Evolutionary conservation across 30 jellyfish, hydroid and myxozoan genomes (phyloP).

Genomic region (Catostylus mosaicus): DNA sequence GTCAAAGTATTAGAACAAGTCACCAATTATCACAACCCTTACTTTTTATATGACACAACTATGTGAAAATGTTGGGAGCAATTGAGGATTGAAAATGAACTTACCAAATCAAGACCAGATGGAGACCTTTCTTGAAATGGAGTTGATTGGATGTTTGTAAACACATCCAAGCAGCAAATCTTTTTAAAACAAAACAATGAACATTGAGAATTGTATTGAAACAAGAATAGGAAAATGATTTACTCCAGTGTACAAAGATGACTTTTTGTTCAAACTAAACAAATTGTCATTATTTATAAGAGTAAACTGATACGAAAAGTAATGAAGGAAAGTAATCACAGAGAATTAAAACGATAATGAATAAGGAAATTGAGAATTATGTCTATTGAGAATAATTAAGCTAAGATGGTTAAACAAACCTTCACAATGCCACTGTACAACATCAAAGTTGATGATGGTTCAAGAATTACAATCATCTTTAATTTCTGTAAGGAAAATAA

Average conservation of each 20-base stretch:
- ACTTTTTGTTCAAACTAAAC: too few species aligned
- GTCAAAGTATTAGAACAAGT: too few species aligned
- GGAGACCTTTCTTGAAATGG: not conserved
- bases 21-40: too few species aligned
- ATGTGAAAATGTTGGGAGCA: not conserved
- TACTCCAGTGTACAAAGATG: too few species aligned
- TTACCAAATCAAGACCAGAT: slow-evolving; percentile 35
- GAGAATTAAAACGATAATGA: too few species aligned
- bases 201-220: not conserved
- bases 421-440: slow-evolving; percentile 78
- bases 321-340: too few species aligned
- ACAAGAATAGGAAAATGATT: too few species aligned
- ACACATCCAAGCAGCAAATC: slow-evolving; percentile 26
- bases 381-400: too few species aligned
- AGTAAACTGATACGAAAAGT: too few species aligned
- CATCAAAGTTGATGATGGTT: slow-evolving; percentile 45
- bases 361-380: too few species aligned
- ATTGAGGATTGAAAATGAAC: not conserved
- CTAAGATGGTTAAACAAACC: slow-evolving; percentile 53
- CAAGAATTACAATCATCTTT: slow-evolving; percentile 56
- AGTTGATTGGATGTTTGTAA: slow-evolving; percentile 1
- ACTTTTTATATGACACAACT: too few species aligned
- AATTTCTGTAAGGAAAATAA: slow-evolving; percentile 25
- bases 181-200: not conserved
- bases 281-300: too few species aligned